Base-by-base conservation (phyloP, 2,888 invertebrate genomes). In the Choreutis nemorana region DNA sequence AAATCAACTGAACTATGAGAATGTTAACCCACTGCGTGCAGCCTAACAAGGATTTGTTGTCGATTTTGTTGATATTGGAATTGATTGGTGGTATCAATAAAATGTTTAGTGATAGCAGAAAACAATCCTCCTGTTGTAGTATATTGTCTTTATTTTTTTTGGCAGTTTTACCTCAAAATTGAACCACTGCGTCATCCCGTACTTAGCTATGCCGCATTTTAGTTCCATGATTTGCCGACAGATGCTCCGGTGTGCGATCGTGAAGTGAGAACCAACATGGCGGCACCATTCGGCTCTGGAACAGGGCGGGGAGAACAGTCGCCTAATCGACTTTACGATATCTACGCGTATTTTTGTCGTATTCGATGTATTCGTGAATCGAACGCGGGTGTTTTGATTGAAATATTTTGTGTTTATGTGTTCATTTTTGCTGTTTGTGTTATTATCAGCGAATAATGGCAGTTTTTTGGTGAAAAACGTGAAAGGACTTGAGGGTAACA, bases 221-320 rank as follows among this genome's bases (percentile, higher is more conserved):
- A 28, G 62, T 73, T 63, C 55, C 27, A 22, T 23, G 30, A 24
- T 13, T 26, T 22, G 36, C 62, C 73, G 62, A 55, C 67, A 75
- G 75, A 72, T 73, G 75, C 50, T 43, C 52, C 30, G 56, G 49
- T 49, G 56, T 42, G 53, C 61, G 33, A 39, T 41, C 35, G 50
- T 56, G 48, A 47, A 52, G 55, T 44, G 56, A 61, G 67, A 71
- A 64, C 60, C 77, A 78, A 78, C 68, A 77, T 78, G 77, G 77
- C 77, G 72, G 54, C 67, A 49, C 64, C 78, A 78, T 70, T 78
- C 78, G 73, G 62, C 66, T 68, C 64, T 64, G 61, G 70, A 70
- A 64, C 72, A 71, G 78, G 78, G 78, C 78, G 77, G 78, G 78
- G 78, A 77, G 73, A 56, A 63, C 78, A 78, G 78, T 77, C 55